Evolutionary conservation across 2,888 invertebrate genomes (phyloP), one percentile per base, ranked within the genome.

Genomic region (Oligia latruncula): DNA sequence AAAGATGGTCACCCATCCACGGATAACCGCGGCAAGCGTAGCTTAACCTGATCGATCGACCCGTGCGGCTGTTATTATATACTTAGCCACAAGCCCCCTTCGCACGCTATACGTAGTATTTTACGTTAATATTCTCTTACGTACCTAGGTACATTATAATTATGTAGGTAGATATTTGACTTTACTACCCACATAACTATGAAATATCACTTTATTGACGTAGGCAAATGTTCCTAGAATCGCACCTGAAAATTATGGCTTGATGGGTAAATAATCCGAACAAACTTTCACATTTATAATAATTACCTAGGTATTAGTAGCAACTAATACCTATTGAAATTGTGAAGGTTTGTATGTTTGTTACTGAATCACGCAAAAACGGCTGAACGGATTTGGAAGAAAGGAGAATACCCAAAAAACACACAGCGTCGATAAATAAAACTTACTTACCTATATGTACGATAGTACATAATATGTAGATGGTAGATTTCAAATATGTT

Each of bases 191-290:
- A 78, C 78, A 15, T 23, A 66, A 15, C n/a, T 40, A 67, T 23
- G 29, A 62, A 71, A 71, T 78, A 35, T 58, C 83, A 71, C 2
- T 83, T 55, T 43, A 78, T 23, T 82, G 83, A 82, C 83, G 71
- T 72, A 71, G 20, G 55, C 23, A 77, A 78, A 62, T 40, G 67
- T 83, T 82, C 62, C 62, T n/a, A 67, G 83, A 66, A 83, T 60
- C 71, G 3, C n/a, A 52, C 58, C 70, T 65, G 6, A 46, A 78
- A 73, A 78, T 46, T 43, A 60, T 66, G 29, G 60, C 40, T 78
- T 81, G 78, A 81, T 71, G 81, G n/a, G 78, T 71, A 55, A 60
- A 82, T 81, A 82, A 66, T 40, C 6, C 13, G 5, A 52, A 17
- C 17, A 52, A 52, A 52, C 52, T 52, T 52, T 49, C 15, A 52